Evolutionary conservation across 2,888 invertebrate species (phyloP).

Genomic region (Pseudococcus jackbeardsleyi): DNA sequence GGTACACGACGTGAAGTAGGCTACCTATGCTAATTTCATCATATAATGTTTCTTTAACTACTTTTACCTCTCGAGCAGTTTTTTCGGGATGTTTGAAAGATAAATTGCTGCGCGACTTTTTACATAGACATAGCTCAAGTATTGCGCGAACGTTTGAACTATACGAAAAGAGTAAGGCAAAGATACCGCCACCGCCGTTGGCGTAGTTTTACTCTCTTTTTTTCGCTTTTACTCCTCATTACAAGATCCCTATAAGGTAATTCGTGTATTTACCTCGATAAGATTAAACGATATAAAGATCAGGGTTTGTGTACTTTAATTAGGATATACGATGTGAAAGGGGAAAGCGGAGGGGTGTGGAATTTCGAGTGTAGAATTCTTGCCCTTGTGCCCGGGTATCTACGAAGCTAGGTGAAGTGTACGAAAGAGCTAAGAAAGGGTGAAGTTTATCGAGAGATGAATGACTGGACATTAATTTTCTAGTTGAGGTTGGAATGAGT

Average conservation of each 20-base stretch:
- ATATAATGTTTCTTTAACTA: conserved; percentile 40
- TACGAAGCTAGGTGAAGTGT: not conserved
- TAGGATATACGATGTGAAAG: not conserved
- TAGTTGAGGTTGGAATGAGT: not conserved
- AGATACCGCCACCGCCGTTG: not conserved
- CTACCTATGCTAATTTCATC: conserved; percentile 61
- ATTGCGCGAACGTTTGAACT: not conserved
- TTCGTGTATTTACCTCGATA: conserved; percentile 17
- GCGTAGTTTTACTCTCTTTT: not conserved
- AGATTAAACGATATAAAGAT: conserved; percentile 11
- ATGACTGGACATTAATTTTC: conserved; percentile 1
- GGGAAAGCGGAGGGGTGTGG: not conserved
- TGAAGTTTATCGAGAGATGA: not conserved
- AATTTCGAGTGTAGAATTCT: not conserved
- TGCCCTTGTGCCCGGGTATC: not conserved
- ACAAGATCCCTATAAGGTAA: not conserved
- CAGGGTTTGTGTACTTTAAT: not conserved
- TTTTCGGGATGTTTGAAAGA: conserved; percentile 3
- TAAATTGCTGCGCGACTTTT: conserved; percentile 9
- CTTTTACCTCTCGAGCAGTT: conserved; percentile 26
- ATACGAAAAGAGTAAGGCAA: not conserved
- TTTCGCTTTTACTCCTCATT: not conserved
- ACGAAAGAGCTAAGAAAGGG: not conserved
- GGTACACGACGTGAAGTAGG: conserved; percentile 35
- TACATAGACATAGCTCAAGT: not conserved